Conservation (phyloP, 1,140 invertebrate species). For the Aricia agestis region DNA sequence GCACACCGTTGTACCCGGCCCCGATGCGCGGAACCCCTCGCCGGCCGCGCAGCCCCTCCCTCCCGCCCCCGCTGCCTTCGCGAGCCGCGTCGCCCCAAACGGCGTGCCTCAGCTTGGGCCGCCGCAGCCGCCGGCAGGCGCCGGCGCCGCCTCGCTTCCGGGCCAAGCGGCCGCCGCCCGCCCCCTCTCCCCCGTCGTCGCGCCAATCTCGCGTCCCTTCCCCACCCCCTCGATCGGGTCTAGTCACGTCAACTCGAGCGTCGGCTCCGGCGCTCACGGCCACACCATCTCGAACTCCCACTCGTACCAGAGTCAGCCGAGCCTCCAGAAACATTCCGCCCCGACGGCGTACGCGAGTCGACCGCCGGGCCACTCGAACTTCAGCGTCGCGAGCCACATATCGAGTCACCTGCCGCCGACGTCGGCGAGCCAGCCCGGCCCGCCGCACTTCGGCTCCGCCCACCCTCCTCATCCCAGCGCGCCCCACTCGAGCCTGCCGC, state of each 20-base stretch:
- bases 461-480: constrained; percentile 59
- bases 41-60: constrained; percentile 64
- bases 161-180: constrained; percentile 50
- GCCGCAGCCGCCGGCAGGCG: constrained; percentile 58
- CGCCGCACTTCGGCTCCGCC: constrained; percentile 47
- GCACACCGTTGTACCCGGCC: constrained; percentile 73
- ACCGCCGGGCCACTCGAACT: constrained; percentile 58
- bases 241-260: constrained; percentile 71
- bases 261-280: constrained; percentile 66
- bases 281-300: constrained; percentile 60
- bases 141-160: constrained; percentile 61
- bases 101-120: constrained; percentile 74
- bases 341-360: constrained; percentile 52
- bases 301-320: constrained; percentile 63
- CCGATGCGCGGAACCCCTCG: constrained; percentile 52
- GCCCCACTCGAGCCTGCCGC: constrained; percentile 47
- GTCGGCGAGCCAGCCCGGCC: constrained; percentile 39
- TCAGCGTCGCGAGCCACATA: constrained; percentile 61
- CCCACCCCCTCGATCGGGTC: constrained; percentile 60
- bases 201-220: constrained; percentile 54
- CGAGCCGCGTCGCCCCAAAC: constrained; percentile 66
- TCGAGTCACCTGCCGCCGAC: constrained; percentile 47
- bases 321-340: constrained; percentile 70
- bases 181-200: constrained; percentile 50
- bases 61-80: constrained; percentile 77